A percentile compares a stretch with the other conserved stretches of the same genome.
Evolutionary conservation across 1,140 invertebrate genomes (phyloP).

Genomic region (Tachypleus tridentatus): DNA sequence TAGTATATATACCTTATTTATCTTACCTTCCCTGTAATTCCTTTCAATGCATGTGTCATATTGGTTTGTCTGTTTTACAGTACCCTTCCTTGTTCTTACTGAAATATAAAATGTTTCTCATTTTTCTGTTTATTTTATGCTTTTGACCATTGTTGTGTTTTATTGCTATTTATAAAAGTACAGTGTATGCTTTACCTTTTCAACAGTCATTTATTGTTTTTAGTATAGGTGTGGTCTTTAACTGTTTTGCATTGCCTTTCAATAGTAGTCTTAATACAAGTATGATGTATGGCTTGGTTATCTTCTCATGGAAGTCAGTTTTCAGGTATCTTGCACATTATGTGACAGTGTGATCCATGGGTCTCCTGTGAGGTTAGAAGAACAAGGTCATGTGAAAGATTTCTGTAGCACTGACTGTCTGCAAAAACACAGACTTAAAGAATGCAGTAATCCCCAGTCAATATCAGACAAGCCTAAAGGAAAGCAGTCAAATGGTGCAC

Average conservation of each 20-base stretch:
- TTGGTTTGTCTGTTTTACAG: too few relatives aligned
- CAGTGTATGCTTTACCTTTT: too few relatives aligned
- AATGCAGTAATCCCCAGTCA: conserved; percentile 26
- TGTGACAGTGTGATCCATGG: conserved; percentile 19
- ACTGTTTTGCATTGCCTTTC: not conserved
- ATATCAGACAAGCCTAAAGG: conserved; percentile 14
- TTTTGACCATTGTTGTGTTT: too few relatives aligned
- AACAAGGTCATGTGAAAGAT: conserved; percentile 49
- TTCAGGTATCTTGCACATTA: conserved; percentile 15
- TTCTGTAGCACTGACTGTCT: conserved; percentile 70
- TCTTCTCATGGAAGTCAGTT: not conserved
- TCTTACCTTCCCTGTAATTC: too few relatives aligned
- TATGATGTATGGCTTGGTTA: not conserved
- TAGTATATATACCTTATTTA: too few relatives aligned
- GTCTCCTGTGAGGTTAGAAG: conserved; percentile 23
- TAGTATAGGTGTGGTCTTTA: not conserved
- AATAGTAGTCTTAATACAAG: not conserved
- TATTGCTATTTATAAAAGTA: too few relatives aligned
- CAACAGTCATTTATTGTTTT: not conserved
- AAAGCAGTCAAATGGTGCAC: conserved; percentile 14
- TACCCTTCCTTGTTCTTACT: too few relatives aligned
- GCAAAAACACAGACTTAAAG: conserved; percentile 64
- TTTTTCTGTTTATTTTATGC: too few relatives aligned
- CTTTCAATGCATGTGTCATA: too few relatives aligned
- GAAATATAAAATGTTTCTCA: too few relatives aligned